phyloP scores from a whole-genome alignment of 2,888 invertebrate genomes.

The Metallyticus violacea region DNA sequence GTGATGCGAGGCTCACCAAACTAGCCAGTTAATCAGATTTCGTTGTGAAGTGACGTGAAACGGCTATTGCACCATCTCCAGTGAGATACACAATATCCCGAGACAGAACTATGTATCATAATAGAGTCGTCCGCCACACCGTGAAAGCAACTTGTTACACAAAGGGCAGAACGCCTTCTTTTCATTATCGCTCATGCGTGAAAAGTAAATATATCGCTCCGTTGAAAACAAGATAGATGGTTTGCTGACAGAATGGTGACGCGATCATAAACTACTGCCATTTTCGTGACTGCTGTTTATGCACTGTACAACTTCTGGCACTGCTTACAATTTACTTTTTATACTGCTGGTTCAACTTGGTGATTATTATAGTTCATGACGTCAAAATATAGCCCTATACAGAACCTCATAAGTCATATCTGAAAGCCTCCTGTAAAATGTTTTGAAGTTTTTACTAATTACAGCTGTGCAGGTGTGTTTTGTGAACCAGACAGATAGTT shows the following conservation, averaged over 20 bases:
- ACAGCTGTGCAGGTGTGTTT: too few species aligned
- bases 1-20: not conserved
- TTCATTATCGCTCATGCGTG: not conserved
- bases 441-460: too few species aligned
- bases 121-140: not conserved
- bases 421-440: too few species aligned
- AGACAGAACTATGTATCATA: not conserved
- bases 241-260: not conserved
- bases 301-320: not conserved
- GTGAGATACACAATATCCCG: not conserved
- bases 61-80: not conserved
- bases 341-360: too few species aligned
- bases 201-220: not conserved
- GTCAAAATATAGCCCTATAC: too few species aligned
- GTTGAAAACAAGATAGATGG: not conserved
- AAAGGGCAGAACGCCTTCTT: not conserved
- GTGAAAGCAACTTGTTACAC: not conserved
- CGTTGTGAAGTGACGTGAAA: not conserved
- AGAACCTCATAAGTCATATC: too few species aligned
- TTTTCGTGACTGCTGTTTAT: not conserved
- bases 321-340: too few species aligned
- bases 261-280: not conserved
- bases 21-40: not conserved
- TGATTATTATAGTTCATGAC: too few species aligned
- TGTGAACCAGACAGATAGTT: too few species aligned